Base-by-base conservation (phyloP, 2,113 vertebrate genomes). In the Pteruthius melanotis region DNA sequence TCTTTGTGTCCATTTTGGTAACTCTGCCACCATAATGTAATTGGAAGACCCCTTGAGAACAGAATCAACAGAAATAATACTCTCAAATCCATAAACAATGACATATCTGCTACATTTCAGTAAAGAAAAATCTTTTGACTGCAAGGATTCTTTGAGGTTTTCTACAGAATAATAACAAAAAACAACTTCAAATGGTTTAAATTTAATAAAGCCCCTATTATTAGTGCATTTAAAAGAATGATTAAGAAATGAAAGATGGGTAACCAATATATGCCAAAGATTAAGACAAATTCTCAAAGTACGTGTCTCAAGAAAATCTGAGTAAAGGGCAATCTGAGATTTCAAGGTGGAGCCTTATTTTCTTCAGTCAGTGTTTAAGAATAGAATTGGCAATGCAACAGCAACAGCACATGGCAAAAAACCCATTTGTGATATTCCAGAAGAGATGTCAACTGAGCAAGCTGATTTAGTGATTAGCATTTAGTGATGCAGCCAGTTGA, bases 1-100 rank as follows among this genome's bases (percentile, higher is more conserved):
- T 54, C 53, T 80, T n/a, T 30, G 42, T 59, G 14, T 81, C 47
- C 10, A 5, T 35, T 59, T 91, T 40, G 45, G 72, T 85, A 70
- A 81, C 82, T 79, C 86, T 47, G 47, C 47, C 84, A 44, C 77
- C n/a, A 22, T 13, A 77, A 26, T 42, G 11, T 23, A 75, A 81
- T 20, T 70, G 35, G 42, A 81, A 93, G 85, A 61, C 22, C 57
- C 11, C n/a, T 81, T 53, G 37, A 72, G 82, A 94, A 75, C 15
- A 87, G 77, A 97, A 59, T 50, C 61, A 93, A 33, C 9, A 76
- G 70, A 95, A 72, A 7, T 75, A 70, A 42, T 80, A 61, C 44
- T 94, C 54, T 56, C 24, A 87, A 94, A 94, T 92, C 57, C 47
- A 52, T 79, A 90, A 78, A 72, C 75, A 72, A 95, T 66, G 65